Evolutionary conservation across 2,888 invertebrate species (phyloP).

Genomic region (Glyphotaelius pellucidus): DNA sequence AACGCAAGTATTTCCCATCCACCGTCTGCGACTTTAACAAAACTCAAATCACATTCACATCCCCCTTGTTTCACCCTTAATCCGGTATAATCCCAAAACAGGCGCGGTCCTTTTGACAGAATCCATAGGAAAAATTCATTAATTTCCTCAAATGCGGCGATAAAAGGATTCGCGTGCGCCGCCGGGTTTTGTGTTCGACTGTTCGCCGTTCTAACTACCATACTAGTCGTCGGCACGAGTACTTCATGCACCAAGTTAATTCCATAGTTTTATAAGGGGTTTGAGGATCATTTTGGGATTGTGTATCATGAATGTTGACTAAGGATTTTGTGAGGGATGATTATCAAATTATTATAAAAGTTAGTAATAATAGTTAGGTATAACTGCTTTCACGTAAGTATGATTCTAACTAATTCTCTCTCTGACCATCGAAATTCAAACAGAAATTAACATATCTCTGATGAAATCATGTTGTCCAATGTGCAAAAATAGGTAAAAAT

Average conservation of each 20-base stretch:
- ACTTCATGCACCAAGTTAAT: neutral
- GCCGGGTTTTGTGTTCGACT: conserved; percentile 15
- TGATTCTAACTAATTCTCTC: too few species aligned
- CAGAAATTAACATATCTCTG: too few species aligned
- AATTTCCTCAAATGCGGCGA: conserved; percentile 57
- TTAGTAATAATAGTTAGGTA: too few species aligned
- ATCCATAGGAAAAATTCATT: conserved; percentile 62
- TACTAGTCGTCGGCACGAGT: neutral
- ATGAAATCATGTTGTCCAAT: too few species aligned
- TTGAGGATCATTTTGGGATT: neutral
- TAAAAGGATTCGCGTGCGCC: conserved; percentile 36
- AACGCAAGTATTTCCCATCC: neutral
- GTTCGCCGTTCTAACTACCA: neutral
- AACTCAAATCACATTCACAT: neutral
- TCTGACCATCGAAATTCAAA: too few species aligned
- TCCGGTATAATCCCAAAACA: conserved; percentile 14
- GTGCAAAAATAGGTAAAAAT: too few species aligned
- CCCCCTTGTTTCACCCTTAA: conserved; percentile 30
- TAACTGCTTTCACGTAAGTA: too few species aligned
- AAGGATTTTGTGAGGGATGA: neutral
- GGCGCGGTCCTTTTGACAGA: conserved; percentile 59
- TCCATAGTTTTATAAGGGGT: conserved; percentile 37
- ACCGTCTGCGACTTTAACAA: neutral
- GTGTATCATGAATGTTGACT: neutral
- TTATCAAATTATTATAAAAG: neutral